Conservation (phyloP, 2,888 invertebrate genomes). For the Aromia moschata region DNA sequence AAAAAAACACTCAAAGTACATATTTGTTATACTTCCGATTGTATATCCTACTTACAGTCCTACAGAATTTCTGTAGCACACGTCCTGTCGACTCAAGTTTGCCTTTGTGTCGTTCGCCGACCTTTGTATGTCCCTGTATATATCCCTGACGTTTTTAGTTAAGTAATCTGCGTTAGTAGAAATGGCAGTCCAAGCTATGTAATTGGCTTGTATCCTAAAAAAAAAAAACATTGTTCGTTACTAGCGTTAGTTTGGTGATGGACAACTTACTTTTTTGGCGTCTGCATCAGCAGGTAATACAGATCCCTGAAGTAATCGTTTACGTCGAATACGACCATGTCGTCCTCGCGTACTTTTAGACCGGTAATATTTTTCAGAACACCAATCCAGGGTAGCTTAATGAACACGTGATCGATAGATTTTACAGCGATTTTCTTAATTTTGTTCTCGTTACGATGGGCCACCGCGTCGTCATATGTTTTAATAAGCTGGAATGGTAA, state of each 20-base stretch:
- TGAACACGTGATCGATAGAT: conserved; percentile 40
- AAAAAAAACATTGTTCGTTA: no score
- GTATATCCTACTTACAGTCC: conserved; percentile 41
- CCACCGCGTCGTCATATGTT: conserved; percentile 31
- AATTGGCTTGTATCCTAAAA: conserved; percentile 51
- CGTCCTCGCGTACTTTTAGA: conserved; percentile 39
- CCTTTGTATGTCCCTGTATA: conserved; percentile 37
- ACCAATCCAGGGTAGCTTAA: conserved; percentile 48
- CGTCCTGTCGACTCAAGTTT: conserved; percentile 31
- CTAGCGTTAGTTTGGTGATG: neutral
- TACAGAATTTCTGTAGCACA: conserved; percentile 43
- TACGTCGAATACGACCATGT: conserved; percentile 42
- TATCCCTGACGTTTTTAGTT: conserved; percentile 39
- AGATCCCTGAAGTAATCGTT: conserved; percentile 46
- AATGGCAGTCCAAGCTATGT: conserved; percentile 50
- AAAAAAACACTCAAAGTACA: conserved; percentile 5
- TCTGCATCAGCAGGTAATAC: conserved; percentile 42
- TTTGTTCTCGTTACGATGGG: conserved; percentile 8
- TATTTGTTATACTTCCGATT: neutral
- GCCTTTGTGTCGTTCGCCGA: conserved; percentile 15
- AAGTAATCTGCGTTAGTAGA: conserved; percentile 45
- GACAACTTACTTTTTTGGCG: conserved; percentile 35
- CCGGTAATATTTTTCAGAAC: conserved; percentile 48
- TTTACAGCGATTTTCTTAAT: conserved; percentile 34
- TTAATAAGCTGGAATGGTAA: conserved; percentile 34